Percentiles rank a stretch among this genome's conserved stretches.
phyloP scores from a whole-genome alignment of 2,888 invertebrate species.

The Hemithea aestivaria region DNA sequence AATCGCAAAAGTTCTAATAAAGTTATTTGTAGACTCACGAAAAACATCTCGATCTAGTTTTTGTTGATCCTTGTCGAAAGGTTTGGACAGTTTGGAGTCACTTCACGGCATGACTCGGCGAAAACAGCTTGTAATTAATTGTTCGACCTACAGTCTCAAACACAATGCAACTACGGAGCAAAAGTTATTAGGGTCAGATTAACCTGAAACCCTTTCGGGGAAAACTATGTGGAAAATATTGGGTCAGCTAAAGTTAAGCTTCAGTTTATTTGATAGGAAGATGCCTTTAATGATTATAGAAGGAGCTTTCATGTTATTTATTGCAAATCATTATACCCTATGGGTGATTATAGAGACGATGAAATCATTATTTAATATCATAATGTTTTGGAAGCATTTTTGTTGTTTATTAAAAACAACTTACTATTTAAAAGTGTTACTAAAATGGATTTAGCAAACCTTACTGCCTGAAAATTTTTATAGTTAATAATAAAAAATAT shows the following conservation, averaged over 20 bases:
- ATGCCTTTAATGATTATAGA: conserved; percentile 7
- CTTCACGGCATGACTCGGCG: conserved; percentile 49
- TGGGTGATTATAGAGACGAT: too few relatives aligned
- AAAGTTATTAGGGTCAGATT: conserved; percentile 28
- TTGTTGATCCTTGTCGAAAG: conserved; percentile 24
- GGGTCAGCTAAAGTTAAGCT: conserved; percentile 13
- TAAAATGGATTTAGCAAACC: too few relatives aligned
- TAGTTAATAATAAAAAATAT: too few relatives aligned
- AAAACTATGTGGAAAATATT: conserved; percentile 20
- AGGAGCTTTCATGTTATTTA: not conserved
- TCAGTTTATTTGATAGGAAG: conserved; percentile 7
- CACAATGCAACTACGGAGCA: conserved; percentile 31
- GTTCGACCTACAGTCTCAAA: conserved; percentile 32
- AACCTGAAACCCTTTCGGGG: conserved; percentile 28
- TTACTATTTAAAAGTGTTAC: too few relatives aligned
- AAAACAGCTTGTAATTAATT: conserved; percentile 51
- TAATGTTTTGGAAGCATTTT: too few relatives aligned
- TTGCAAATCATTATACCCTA: too few relatives aligned
- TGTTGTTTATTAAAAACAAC: too few relatives aligned
- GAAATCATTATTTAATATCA: too few relatives aligned
- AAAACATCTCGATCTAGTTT: conserved; percentile 2
- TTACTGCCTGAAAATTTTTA: too few relatives aligned
- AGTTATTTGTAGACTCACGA: too few relatives aligned
- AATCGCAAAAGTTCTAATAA: too few relatives aligned
- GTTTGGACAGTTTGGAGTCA: conserved; percentile 39